A percentile compares a stretch with the other conserved stretches of the same genome.
phyloP scores from a whole-genome alignment of 2,113 vertebrate species.

The Turdus rufiventris region DNA sequence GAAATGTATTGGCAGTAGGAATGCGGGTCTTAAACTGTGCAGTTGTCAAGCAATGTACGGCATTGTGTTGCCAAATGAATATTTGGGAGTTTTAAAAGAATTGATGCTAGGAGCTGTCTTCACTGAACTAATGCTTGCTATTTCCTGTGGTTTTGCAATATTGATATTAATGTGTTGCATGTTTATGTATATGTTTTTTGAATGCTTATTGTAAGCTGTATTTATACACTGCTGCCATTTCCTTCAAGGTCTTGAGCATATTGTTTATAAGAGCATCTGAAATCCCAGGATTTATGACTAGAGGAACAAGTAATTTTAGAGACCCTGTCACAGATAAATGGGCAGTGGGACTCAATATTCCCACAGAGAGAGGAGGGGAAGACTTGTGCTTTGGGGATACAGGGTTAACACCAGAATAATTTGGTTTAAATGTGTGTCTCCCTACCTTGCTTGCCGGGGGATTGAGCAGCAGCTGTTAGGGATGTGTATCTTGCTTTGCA shows the following conservation, averaged over 20 bases:
- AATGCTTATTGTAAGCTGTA: neutral
- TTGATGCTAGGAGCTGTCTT: neutral
- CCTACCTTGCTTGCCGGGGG: neutral
- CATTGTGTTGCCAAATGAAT: neutral
- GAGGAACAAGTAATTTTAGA: neutral
- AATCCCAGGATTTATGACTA: neutral
- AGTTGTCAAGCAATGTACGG: fast-evolving
- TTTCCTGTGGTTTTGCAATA: neutral
- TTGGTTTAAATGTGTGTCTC: neutral
- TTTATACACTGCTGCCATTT: neutral
- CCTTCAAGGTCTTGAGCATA: neutral
- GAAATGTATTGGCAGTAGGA: neutral
- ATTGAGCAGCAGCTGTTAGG: neutral
- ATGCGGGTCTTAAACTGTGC: neutral
- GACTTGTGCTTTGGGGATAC: neutral
- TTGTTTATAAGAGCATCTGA: neutral
- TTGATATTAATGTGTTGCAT: neutral
- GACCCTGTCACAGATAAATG: neutral
- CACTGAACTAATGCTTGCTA: neutral
- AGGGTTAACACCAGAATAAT: neutral
- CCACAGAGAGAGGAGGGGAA: neutral
- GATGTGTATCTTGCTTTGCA: neutral
- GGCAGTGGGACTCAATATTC: neutral
- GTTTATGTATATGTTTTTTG: neutral
- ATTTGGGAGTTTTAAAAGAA: neutral